Evolutionary conservation across 2,113 vertebrate genomes (phyloP).

Genomic region (Potamarius usumacintae): DNA sequence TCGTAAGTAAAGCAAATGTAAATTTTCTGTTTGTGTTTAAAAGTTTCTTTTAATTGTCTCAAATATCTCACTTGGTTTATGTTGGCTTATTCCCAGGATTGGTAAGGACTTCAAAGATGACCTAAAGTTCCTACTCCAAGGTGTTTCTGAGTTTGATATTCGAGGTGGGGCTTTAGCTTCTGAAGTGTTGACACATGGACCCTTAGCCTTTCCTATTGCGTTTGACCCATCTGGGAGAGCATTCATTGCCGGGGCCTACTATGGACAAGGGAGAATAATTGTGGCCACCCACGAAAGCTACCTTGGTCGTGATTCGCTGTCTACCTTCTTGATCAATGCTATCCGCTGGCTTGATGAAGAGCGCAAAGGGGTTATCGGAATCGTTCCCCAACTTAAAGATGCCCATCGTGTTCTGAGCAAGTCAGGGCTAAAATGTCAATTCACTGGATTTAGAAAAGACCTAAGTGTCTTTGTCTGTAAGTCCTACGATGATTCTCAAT

Average conservation of each 20-base stretch:
- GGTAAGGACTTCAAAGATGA: slow-evolving; percentile 73
- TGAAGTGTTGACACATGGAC: slow-evolving; percentile 72
- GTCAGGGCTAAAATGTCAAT: slow-evolving; percentile 5
- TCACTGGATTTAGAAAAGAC: slow-evolving; percentile 2
- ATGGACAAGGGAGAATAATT: slow-evolving; percentile 74
- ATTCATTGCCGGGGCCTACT: slow-evolving; percentile 73
- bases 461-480: slow-evolving; percentile 39
- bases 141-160: slow-evolving; percentile 69
- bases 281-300: slow-evolving; percentile 67
- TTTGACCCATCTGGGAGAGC: slow-evolving; percentile 47
- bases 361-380: slow-evolving; percentile 52
- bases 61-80: not conserved
- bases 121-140: slow-evolving; percentile 67
- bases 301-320: slow-evolving; percentile 54
- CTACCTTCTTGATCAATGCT: slow-evolving; percentile 68
- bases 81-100: slow-evolving; percentile 53
- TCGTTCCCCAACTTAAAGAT: slow-evolving; percentile 32
- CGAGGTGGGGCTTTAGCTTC: slow-evolving; percentile 46
- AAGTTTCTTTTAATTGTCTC: not conserved
- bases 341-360: slow-evolving; percentile 71
- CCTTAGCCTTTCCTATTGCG: slow-evolving; percentile 71
- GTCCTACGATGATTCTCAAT: slow-evolving; percentile 56
- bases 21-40: not conserved
- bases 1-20: slow-evolving; percentile 72
- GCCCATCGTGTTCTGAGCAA: slow-evolving; percentile 38